Base-by-base conservation (phyloP, 2,113 vertebrate genomes). In the Toxotes jaculatrix region DNA sequence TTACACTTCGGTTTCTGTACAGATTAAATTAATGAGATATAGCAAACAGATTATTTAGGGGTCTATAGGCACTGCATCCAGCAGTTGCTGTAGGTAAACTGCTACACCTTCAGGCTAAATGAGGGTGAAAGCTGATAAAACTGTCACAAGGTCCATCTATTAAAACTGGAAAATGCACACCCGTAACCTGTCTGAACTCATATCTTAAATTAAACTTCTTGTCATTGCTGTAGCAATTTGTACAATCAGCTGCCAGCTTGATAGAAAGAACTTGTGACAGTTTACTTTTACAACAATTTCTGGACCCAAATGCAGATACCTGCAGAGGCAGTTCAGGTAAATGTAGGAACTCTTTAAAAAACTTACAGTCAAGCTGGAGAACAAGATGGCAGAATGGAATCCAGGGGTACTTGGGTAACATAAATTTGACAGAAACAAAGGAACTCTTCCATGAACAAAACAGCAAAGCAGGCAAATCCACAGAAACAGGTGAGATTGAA, bases 161-260 rank as follows among this genome's bases (percentile, higher is more conserved):
- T 67, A 66, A 47, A 79, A 76, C 5, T 80, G 63, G 72, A 79
- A 61, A 17, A 66, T 40, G 23, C 19, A 55, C n/a, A 66, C 55
- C 47, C 73, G 40, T 61, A 75, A 60, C 57, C 17, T 1, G 27
- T 64, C 16, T 71, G 12, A 80, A 72, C 57, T 82, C 0, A 73
- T 53, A 61, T 80, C 83, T 83, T 78, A 84, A 85, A 62, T 71
- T 11, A 55, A 60, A 59, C 23, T n/a, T 55, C 69, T 65, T 51
- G 27, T 56, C 2, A 3, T 31, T 62, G 56, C 53, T 71, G 63
- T 65, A 49, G 67, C 67, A 49, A 55, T 75, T 55, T 76, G 61
- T 59, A 53, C 36, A 51, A 34, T 62, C 62, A 66, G 69, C 73
- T 70, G 65, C 51, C 31, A 64, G 23, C 43, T 69, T 64, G 51